Evolutionary conservation across 2,797 vertebrate species (phyloP).

Genomic region (Sciurus vulgaris): DNA sequence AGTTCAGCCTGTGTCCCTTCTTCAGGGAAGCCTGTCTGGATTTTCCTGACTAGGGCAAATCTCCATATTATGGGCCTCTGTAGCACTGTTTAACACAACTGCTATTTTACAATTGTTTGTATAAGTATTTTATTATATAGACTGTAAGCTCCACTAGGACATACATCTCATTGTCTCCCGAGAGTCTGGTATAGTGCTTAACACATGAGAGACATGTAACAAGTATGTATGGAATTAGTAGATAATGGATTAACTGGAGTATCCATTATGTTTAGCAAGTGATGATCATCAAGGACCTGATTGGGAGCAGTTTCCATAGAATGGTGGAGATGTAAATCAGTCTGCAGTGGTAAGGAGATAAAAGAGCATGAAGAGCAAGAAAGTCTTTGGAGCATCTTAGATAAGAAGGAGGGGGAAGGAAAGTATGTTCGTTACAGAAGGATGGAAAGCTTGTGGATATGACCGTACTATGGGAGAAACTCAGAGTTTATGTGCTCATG

Average conservation of each 20-base stretch:
- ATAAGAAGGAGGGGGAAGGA: neutral
- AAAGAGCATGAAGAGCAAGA: neutral
- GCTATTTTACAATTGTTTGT: neutral
- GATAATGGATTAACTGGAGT: slow-evolving; percentile 16
- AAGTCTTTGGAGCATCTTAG: neutral
- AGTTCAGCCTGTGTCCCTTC: neutral
- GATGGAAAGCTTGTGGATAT: neutral
- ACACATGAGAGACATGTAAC: neutral
- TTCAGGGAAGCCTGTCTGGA: neutral
- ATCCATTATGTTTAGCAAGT: slow-evolving; percentile 26
- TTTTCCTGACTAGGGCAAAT: neutral
- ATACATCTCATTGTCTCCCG: neutral
- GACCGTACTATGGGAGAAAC: neutral
- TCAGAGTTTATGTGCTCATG: neutral
- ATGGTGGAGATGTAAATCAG: neutral
- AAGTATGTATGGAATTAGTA: slow-evolving; percentile 34
- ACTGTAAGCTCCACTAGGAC: slow-evolving; percentile 27
- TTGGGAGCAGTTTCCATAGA: neutral
- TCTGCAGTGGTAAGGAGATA: neutral
- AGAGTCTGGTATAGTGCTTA: neutral
- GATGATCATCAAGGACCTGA: neutral
- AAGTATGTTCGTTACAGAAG: neutral
- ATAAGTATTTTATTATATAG: neutral
- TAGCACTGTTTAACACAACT: neutral
- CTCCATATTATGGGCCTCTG: neutral